Evolutionary conservation across 2,113 vertebrate species (phyloP).

Genomic region (Pelodiscus sinensis): DNA sequence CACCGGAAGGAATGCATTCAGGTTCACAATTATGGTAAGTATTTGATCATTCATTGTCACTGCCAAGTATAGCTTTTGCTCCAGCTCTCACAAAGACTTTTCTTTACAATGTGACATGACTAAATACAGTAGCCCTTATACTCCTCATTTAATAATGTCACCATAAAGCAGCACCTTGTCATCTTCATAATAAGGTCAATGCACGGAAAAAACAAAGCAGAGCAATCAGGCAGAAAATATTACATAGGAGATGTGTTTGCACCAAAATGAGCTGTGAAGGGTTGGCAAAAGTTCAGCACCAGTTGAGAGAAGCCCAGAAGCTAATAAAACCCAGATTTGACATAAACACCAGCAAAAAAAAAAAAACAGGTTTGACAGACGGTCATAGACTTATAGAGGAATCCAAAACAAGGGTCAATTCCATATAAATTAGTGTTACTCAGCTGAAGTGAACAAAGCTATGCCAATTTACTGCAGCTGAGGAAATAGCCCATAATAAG

Average conservation of each 20-base stretch:
- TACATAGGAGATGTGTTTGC: neutral
- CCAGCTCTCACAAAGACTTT: neutral
- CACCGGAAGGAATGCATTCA: slow-evolving; percentile 22
- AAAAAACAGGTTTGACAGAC: neutral
- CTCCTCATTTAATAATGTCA: slow-evolving; percentile 66
- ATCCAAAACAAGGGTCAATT: fast-evolving
- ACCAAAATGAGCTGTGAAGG: neutral
- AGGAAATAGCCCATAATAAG: neutral
- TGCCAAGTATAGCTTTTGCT: slow-evolving; percentile 31
- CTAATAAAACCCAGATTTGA: neutral
- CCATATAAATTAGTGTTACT: neutral
- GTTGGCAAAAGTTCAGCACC: neutral
- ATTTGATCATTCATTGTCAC: slow-evolving; percentile 57
- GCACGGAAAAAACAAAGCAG: slow-evolving; percentile 55
- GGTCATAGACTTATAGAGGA: fast-evolving
- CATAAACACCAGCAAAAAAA: neutral
- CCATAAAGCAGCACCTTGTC: slow-evolving; percentile 54
- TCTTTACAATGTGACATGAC: slow-evolving; percentile 52
- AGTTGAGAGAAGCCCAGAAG: neutral
- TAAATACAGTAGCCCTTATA: slow-evolving; percentile 62
- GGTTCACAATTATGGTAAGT: slow-evolving; percentile 30
- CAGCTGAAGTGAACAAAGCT: neutral
- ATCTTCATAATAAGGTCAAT: slow-evolving; percentile 63
- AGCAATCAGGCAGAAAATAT: slow-evolving; percentile 60
- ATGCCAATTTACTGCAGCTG: neutral